Percentiles rank a stretch among this genome's conserved stretches.
These are phyloP conservation scores for Platichthys stellatus DNA, from an alignment of 2,113 vertebrate species.

Conservation along the genomic window DNA sequence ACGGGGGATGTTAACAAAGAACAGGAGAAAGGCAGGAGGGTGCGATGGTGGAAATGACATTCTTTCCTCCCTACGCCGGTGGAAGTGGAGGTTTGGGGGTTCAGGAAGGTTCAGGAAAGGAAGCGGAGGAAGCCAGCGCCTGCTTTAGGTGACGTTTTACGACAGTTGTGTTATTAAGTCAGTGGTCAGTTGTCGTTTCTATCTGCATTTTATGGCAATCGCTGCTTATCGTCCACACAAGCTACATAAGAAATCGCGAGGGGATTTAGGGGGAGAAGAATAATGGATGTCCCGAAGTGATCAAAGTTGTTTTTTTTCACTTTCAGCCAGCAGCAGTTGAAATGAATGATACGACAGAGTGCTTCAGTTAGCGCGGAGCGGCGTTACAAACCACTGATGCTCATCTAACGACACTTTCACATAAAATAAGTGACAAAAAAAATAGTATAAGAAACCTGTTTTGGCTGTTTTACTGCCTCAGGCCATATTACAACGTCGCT, in stretches of 20 bases:
- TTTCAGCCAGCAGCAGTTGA: not conserved
- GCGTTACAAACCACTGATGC: no score
- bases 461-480: not conserved
- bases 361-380: not conserved
- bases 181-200: not conserved
- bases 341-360: not conserved
- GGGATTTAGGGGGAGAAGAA: not conserved
- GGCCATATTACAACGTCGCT: not conserved
- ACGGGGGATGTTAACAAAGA: slow-evolving; percentile 10
- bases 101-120: not conserved
- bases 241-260: no score
- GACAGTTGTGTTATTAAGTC: not conserved
- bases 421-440: no score
- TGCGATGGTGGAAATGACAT: not conserved
- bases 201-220: no score
- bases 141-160: not conserved
- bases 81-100: not conserved
- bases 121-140: not conserved
- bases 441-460: not conserved
- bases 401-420: not conserved
- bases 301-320: not conserved
- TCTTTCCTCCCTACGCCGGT: not conserved
- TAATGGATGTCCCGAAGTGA: not conserved
- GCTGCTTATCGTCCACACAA: no score
- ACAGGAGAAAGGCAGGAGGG: slow-evolving; percentile 12